A percentile compares a stretch with the other conserved stretches of the same genome.
Conservation (phyloP, 2,888 invertebrate species). For the Lagria hirta region DNA sequence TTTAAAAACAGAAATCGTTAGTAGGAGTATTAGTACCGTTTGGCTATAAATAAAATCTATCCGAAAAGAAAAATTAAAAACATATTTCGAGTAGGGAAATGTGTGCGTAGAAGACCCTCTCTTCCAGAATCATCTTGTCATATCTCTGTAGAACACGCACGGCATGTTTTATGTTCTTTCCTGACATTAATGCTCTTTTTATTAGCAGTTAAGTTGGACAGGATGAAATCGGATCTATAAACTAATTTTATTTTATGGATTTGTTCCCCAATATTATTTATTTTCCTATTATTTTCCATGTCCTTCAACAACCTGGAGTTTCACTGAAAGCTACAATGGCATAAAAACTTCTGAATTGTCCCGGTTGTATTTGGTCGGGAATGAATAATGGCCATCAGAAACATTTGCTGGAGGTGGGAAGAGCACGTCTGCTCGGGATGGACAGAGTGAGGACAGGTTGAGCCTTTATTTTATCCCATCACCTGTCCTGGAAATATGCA, state of each 20-base stretch:
- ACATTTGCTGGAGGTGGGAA: slow-evolving; percentile 50
- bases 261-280: slow-evolving; percentile 27
- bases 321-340: slow-evolving; percentile 39
- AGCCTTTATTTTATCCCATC: slow-evolving; percentile 37
- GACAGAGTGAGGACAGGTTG: slow-evolving; percentile 36
- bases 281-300: slow-evolving; percentile 24
- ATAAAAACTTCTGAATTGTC: slow-evolving; percentile 44
- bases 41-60: too few species aligned
- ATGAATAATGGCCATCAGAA: slow-evolving; percentile 53
- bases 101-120: slow-evolving; percentile 6
- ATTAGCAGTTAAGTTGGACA: slow-evolving; percentile 51
- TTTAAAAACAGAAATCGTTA: slow-evolving; percentile 19
- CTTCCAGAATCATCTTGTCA: slow-evolving; percentile 39
- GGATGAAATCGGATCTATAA: slow-evolving; percentile 41
- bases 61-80: too few species aligned
- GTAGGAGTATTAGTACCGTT: too few species aligned
- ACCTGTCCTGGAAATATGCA: slow-evolving; percentile 33
- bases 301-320: slow-evolving; percentile 30
- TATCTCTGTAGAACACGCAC: slow-evolving; percentile 52
- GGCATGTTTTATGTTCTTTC: slow-evolving; percentile 47
- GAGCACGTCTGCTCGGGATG: slow-evolving; percentile 33
- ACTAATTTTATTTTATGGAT: slow-evolving; percentile 36
- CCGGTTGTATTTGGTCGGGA: slow-evolving; percentile 41
- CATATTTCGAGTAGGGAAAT: too few species aligned
- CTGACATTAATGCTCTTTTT: slow-evolving; percentile 53